Evolutionary conservation across 2,797 vertebrate genomes (phyloP), one percentile per base, ranked within the genome.

Genomic region (Micropoecilia bifurca): DNA sequence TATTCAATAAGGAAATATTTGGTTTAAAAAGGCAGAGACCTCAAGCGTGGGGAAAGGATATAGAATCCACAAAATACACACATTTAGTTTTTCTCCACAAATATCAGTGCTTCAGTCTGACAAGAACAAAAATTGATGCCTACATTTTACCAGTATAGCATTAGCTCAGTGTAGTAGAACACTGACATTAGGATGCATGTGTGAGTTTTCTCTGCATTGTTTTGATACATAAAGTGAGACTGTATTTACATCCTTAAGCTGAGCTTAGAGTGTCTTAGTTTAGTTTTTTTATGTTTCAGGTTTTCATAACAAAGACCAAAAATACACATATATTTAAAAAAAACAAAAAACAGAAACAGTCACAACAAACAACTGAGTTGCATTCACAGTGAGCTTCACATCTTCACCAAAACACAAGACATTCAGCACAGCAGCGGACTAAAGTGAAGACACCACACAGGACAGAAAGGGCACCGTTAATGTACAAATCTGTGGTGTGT

Each of bases 1-100:
- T 83, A 25, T 48, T 71, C 66, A 75, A 74, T 82, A 7, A 30
- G 81, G 73, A 66, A 80, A 13, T 57, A 80, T 59, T 77, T 78
- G 83, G 83, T 87, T 47, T 74, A 78, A 87, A 81, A 92, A 91
- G 90, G 91, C 90, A 87, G 53, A 82, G 46, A 86, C 80, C 78
- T 14, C 46, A 75, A 77, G 14, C 2, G 30, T 57, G 48, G 77
- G 66, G 80, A 75, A 13, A 85, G 57, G 61, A 84, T 68, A 68
- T 43, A 43, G 16, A 85, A 80, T 88, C 77, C 75, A 89, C 80
- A 85, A 81, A 78, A 77, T 36, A 83, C 84, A 41, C 88, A 84
- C 47, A 90, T 66, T 43, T 72, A 43, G 33, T 43, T 69, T 73
- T 43, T 63, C 63, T 22, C 61, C 73, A 78, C 61, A 78, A 57